A percentile compares a stretch with the other conserved stretches of the same genome.
These are phyloP conservation scores for Oryzias javanicus DNA, from an alignment of 2,113 vertebrate species.

Conservation along the genomic window DNA sequence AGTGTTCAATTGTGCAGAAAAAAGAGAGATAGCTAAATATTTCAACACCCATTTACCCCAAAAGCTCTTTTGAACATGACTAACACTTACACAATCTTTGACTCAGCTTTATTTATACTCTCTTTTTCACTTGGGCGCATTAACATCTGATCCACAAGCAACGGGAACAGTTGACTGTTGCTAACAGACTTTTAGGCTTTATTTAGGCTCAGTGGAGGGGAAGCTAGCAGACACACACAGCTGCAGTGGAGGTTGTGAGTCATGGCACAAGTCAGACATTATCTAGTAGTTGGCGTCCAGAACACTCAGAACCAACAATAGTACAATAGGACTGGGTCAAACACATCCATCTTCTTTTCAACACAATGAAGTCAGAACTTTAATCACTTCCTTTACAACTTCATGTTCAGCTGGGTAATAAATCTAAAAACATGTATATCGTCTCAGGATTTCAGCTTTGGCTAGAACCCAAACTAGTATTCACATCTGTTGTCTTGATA, in stretches of 20 bases:
- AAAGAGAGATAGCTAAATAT: neutral
- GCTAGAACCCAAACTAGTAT: too few species aligned
- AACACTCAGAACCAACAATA: neutral
- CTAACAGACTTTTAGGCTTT: slow-evolving; percentile 29
- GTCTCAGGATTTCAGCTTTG: too few species aligned
- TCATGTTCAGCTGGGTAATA: too few species aligned
- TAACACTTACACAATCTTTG: slow-evolving; percentile 11
- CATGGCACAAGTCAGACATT: slow-evolving; percentile 42
- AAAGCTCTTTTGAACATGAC: slow-evolving; percentile 17
- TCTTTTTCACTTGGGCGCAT: neutral
- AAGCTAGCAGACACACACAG: slow-evolving; percentile 58
- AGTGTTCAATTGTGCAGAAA: slow-evolving; percentile 8
- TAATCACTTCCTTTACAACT: slow-evolving; percentile 5
- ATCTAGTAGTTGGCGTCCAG: slow-evolving; percentile 27
- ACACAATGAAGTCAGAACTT: slow-evolving; percentile 19
- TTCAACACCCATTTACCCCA: neutral
- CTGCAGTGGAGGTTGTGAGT: slow-evolving; percentile 46
- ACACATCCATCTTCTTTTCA: neutral
- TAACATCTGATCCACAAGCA: neutral
- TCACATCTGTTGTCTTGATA: too few species aligned
- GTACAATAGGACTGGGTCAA: slow-evolving; percentile 30
- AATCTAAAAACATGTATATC: too few species aligned
- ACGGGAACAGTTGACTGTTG: slow-evolving; percentile 34
- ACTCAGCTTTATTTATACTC: neutral
- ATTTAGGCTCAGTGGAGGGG: slow-evolving; percentile 28